Evolutionary conservation across 2,888 invertebrate species (phyloP), one percentile per base, ranked within the genome.

Genomic region (Caenorhabditis drosophilae): DNA sequence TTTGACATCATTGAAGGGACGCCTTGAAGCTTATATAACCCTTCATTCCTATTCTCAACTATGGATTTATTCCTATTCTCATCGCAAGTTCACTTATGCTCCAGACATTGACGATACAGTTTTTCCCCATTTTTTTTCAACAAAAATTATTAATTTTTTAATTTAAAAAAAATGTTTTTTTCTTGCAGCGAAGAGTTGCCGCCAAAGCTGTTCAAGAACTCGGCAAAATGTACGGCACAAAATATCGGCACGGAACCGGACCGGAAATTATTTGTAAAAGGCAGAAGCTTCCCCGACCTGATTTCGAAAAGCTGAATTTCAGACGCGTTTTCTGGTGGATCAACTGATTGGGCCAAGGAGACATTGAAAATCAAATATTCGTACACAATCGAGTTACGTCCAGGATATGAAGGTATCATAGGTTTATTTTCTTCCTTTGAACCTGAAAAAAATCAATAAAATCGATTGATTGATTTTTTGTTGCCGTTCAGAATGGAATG

Each of bases 181-280:
- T 18, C 25, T 70, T 80, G 38, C 64, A 81, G 81, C 73, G 78
- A 64, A 45, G 69, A 48, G 79, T 82, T 2, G 82, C 82, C 34
- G 66, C 69, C 7, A 68, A 70, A 31, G 82, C 82, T 0, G 78
- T 78, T 0, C 53, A 48, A 12, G 80, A 76, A 18, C 63, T 82
- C 2, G 77, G 76, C 25, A 71, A 73, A 53, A 71, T 79, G 49
- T 82, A 79, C 56, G 81, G 83, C 27, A 82, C 82, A 7, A 69
- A 75, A 45, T 82, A 82, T 46, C 45, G 63, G 22, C 71, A 74
- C 51, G 82, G 81, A 36, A 83, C 82, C 1, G 82, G 82, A 12
- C 83, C 82, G 0, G 81, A 82, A 44, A 81, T 80, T 20, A 81
- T 82, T 45, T 82, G 81, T 83, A 48, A 67, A 76, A 42, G n/a